Conservation (phyloP, 1,140 invertebrate genomes). For the Heliconius hermathena region DNA sequence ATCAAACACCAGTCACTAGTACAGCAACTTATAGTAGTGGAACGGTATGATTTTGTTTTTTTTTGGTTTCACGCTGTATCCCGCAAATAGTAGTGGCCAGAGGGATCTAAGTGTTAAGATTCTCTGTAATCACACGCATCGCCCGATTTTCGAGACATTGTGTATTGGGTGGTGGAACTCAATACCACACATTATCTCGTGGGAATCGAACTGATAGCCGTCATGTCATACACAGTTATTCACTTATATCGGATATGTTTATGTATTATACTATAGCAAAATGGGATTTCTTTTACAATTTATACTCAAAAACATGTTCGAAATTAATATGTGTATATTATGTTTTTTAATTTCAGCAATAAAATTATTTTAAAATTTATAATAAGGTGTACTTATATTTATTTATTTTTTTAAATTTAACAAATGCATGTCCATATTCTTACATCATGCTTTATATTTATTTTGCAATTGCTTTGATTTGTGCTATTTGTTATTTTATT, state of each 20-base stretch:
- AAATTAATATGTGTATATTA: not conserved
- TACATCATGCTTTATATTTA: too few species aligned
- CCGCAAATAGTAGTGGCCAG: not conserved
- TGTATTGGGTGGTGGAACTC: too few species aligned
- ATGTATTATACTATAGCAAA: not conserved
- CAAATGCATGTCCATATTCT: too few species aligned
- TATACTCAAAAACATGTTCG: not conserved
- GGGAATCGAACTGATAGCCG: too few species aligned
- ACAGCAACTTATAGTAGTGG: conserved; percentile 61
- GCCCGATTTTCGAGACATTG: too few species aligned
- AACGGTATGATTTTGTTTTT: conserved; percentile 52
- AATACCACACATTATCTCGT: too few species aligned
- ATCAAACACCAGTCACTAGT: conserved; percentile 60
- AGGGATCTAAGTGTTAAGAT: too few species aligned
- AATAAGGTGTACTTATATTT: too few species aligned
- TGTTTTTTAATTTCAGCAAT: not conserved
- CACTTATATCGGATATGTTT: not conserved
- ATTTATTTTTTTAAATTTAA: too few species aligned
- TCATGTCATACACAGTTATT: not conserved
- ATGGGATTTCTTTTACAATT: not conserved
- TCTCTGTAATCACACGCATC: too few species aligned
- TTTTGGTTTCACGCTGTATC: not conserved
- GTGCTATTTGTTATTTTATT: too few species aligned
- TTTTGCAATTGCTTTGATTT: too few species aligned
- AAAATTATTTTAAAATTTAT: not conserved